Evolutionary conservation across 2,797 vertebrate species (phyloP), one percentile per base, ranked within the genome.

Genomic region (Clarias fuscus): DNA sequence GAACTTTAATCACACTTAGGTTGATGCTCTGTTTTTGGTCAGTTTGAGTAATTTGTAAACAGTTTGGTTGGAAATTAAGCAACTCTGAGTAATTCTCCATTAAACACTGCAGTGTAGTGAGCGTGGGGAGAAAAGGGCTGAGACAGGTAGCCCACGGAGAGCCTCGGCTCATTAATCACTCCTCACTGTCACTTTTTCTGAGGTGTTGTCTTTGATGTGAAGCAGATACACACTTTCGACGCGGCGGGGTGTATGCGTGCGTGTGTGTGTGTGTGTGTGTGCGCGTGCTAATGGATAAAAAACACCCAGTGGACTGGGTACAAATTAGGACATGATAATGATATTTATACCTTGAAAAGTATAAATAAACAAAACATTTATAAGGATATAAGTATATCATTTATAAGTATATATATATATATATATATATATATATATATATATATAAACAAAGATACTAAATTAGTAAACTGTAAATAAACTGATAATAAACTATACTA

Each of bases 231-330:
- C 94, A 93, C 93, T 90, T 91, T 85, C 89, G 91, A 91, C 22
- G n/a, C 33, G 56, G 64, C 6, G 24, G 20, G 64, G 93, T 92
- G 92, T 62, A 89, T 91, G 91, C 90, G 91, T 86, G 92, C 92
- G 91, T 92, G 92, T 61, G 88, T 91, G 92, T 92, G 91, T 92
- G 92, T 61, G 88, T 91, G 91, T 86, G 64, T 90, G 91, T 85
- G 93, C 93, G 93, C 91, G 93, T 93, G 93, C 91, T 94, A 95
- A 95, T 94, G 94, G 95, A 95, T 93, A 91, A 91, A 93, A 95
- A 92, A 92, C 95, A 95, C 94, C 92, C 93, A 90, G 87, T 89
- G 91, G 88, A 83, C 90, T 89, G 91, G 91, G 93, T 94, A 93
- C 93, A 94, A 95, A 94, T 95, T 87, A 94, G 91, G 91, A 89